Evolutionary conservation across 1,140 invertebrate species (phyloP).

Genomic region (Hesperophylax magnus): DNA sequence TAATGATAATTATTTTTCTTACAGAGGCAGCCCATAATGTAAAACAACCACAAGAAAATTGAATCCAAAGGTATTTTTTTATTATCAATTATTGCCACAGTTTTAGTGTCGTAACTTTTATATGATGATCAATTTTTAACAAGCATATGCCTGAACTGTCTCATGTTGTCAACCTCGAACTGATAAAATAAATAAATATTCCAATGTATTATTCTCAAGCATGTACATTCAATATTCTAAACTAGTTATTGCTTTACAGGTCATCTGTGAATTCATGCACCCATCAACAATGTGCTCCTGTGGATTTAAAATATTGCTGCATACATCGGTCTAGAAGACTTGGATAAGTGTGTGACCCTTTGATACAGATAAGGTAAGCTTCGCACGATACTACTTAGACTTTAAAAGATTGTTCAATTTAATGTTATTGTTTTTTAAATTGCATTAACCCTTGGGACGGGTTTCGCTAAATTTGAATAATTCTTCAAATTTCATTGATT

Average conservation of each 20-base stretch:
- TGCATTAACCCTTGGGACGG: too few species aligned
- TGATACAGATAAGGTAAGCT: too few species aligned
- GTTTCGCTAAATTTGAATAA: too few species aligned
- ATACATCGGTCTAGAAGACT: too few species aligned
- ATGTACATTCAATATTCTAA: not conserved
- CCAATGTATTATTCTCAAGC: not conserved
- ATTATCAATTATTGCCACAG: not conserved
- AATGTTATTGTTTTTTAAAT: too few species aligned
- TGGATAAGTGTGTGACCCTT: too few species aligned
- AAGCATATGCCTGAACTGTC: constrained; percentile 46
- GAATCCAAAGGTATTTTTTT: not conserved
- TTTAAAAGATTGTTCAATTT: too few species aligned
- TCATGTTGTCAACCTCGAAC: constrained; percentile 29
- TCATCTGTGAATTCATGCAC: too few species aligned
- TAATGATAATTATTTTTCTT: not conserved
- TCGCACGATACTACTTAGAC: too few species aligned
- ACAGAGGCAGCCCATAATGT: not conserved
- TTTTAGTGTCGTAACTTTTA: not conserved
- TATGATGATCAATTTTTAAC: constrained; percentile 41
- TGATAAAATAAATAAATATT: not conserved
- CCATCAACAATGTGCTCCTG: not conserved
- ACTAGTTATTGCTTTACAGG: not conserved
- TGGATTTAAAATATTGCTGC: not conserved
- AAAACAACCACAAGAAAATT: not conserved
- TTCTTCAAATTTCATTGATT: too few species aligned